Percentiles rank a stretch among this genome's conserved stretches.
phyloP scores from a whole-genome alignment of 2,113 vertebrate genomes.

The Camelus dromedarius region DNA sequence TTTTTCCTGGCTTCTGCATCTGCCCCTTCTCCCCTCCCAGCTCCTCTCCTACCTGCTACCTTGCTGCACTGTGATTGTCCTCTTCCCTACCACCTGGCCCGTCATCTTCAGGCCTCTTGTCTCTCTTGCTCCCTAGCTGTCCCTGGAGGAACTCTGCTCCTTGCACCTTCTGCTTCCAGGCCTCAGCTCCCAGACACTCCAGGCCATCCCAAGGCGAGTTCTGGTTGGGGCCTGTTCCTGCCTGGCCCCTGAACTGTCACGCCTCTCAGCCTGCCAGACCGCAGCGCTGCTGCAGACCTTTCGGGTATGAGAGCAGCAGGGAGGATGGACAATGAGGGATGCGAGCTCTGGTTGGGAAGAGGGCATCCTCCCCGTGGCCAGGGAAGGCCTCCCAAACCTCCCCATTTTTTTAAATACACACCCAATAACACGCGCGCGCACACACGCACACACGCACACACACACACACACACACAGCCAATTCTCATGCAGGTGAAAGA shows the following conservation, averaged over 20 bases:
- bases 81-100: neutral
- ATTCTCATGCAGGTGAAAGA: conserved; percentile 76
- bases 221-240: conserved; percentile 87
- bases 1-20: rapidly evolving
- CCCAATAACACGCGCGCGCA: neutral
- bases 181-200: conserved; percentile 88
- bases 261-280: conserved; percentile 89
- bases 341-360: neutral
- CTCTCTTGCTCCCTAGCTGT: conserved; percentile 70
- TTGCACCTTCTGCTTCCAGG: conserved; percentile 89
- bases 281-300: conserved; percentile 89
- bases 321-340: neutral
- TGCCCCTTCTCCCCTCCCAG: neutral
- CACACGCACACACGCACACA: neutral
- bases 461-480: neutral
- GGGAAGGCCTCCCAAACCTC: neutral
- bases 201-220: conserved; percentile 83
- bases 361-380: neutral
- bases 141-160: conserved; percentile 84
- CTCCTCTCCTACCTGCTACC: neutral
- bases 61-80: neutral
- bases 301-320: conserved; percentile 84
- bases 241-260: conserved; percentile 87
- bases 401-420: neutral
- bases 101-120: conserved; percentile 58